These are phyloP conservation scores for Sebastes minor DNA, from an alignment of 2,797 vertebrate species.

Conservation along the genomic window DNA sequence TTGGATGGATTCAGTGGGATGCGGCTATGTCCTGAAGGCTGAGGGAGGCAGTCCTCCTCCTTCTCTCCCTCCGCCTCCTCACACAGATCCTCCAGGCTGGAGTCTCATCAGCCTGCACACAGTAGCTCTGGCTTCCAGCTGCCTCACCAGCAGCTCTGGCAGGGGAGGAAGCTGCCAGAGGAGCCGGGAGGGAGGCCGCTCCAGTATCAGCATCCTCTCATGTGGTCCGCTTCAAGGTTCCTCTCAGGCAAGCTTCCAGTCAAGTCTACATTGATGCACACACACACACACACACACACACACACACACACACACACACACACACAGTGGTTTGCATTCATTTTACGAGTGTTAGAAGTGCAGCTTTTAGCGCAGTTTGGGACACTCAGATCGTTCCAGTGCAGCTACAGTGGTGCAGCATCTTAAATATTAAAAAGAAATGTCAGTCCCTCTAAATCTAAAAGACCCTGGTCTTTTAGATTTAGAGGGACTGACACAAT, in stretches of 20 bases:
- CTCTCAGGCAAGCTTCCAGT: slow-evolving; percentile 53
- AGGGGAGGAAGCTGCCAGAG: slow-evolving; percentile 37
- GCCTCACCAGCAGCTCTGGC: slow-evolving; percentile 36
- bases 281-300: background rate
- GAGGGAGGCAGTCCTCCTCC: background rate
- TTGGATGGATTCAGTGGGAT: slow-evolving; percentile 61
- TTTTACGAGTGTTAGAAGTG: background rate
- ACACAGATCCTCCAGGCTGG: slow-evolving; percentile 27
- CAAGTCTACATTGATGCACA: background rate
- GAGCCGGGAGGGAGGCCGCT: slow-evolving; percentile 48
- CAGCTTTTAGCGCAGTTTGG: background rate
- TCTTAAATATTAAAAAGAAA: background rate
- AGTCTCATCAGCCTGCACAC: slow-evolving; percentile 39
- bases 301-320: background rate
- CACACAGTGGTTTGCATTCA: background rate
- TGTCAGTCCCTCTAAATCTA: background rate
- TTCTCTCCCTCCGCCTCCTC: slow-evolving; percentile 20
- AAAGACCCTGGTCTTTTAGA: background rate
- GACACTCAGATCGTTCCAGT: background rate
- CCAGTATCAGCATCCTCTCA: slow-evolving; percentile 61
- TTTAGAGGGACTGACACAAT: no score
- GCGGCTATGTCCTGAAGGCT: slow-evolving; percentile 32
- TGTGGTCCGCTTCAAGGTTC: slow-evolving; percentile 51
- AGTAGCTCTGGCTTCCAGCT: slow-evolving; percentile 54
- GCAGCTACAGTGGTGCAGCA: background rate